phyloP scores from a whole-genome alignment of 1,140 invertebrate genomes.

The Protaetia brevitarsis region DNA sequence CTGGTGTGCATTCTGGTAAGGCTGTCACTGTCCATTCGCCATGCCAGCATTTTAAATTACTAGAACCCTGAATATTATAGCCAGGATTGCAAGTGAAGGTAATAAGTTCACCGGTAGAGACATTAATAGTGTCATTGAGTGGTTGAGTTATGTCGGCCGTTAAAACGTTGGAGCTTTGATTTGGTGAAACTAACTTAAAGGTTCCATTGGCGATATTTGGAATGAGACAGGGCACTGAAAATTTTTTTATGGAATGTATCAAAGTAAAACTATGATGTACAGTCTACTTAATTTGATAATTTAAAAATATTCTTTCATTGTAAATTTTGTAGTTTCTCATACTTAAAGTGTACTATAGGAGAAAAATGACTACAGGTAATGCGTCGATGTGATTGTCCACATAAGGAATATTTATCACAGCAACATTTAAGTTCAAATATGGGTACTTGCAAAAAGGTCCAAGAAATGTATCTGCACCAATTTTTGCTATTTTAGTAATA shows the following conservation, averaged over 20 bases:
- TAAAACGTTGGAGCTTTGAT: slow-evolving; percentile 33
- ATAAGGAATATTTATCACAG: no score
- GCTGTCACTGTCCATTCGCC: slow-evolving; percentile 73
- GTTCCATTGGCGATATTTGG: slow-evolving; percentile 62
- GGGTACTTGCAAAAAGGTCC: no score
- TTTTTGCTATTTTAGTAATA: no score
- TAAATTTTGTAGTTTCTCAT: no score
- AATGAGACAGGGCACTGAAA: slow-evolving; percentile 64
- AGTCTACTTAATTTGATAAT: no score
- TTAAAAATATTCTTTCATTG: no score
- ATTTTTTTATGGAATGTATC: not conserved
- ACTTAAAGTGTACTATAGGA: no score
- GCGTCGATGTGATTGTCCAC: no score
- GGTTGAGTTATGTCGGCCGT: slow-evolving; percentile 39
- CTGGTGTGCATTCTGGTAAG: slow-evolving; percentile 73
- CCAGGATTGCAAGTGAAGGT: slow-evolving; percentile 65
- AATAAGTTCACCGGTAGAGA: slow-evolving; percentile 61
- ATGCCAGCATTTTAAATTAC: slow-evolving; percentile 69
- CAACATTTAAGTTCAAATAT: no score
- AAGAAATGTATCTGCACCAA: no score
- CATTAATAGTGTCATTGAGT: slow-evolving; percentile 56
- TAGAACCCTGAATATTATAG: slow-evolving; percentile 66
- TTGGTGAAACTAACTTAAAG: slow-evolving; percentile 55
- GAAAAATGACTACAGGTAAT: no score
- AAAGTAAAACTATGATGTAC: slow-evolving; percentile 27